Evolutionary conservation across 2,797 vertebrate genomes (phyloP), one percentile per base, ranked within the genome.

Genomic region (Amphiprion clarkii): DNA sequence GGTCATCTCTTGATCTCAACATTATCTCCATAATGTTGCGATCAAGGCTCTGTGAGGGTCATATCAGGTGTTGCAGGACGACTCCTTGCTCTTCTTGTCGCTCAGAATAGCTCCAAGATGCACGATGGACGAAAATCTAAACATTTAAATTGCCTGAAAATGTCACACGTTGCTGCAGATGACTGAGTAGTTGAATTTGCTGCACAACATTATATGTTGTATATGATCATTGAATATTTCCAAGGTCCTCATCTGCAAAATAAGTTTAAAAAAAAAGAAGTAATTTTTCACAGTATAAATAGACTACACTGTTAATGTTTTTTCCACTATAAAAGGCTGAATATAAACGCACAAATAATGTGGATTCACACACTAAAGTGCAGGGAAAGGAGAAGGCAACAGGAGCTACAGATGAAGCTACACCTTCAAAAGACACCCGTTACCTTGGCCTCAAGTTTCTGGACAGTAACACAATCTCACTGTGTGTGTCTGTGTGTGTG

Each of bases 381-480:
- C 16, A 21, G 1, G 53, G 42, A 27, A 23, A 1, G 5, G 63
- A 69, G 39, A 57, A 48, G 25, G 58, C 0, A 74, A 61, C 49
- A 36, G 66, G 54, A 78, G 73, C 53, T 39, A 17, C 55, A 72
- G 52, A 71, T 40, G 74, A 54, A 66, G 53, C 72, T 88, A 56
- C 21, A 77, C 13, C 56, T 82, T 68, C 63, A 62, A 76, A 83
- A 84, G 78, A 74, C 65, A 71, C 53, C 64, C 44, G 21, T 80
- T 74, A 80, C 51, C 27, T 57, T 19, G 62, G 76, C 86, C 79
- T 93, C 85, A 60, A 29, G 91, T 93, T 93, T 93, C 90, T 77
- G 65, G 44, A 81, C 19, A 55, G 88, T 87, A 93, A 93, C 84
- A 64, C 70, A 71, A 89, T 81, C 67, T 67, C 27, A 11, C 5